Conservation (phyloP, 2,888 invertebrate species). For the Amphipoea oculea region DNA sequence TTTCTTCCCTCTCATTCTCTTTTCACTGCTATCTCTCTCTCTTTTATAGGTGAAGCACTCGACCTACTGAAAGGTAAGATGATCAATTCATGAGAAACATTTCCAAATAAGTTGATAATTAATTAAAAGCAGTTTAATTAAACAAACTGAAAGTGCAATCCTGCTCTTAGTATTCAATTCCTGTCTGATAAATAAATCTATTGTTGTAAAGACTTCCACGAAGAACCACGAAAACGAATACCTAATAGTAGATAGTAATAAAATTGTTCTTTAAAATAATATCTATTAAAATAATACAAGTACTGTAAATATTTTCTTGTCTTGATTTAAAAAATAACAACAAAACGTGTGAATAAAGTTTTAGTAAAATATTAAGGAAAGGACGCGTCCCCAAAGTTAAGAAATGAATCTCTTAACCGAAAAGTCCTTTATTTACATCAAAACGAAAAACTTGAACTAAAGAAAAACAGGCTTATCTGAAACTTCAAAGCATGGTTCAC, state of each 20-base stretch:
- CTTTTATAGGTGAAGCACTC: constrained; percentile 9
- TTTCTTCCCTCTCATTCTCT: constrained; percentile 20
- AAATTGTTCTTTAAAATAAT: not conserved
- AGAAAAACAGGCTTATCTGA: not conserved
- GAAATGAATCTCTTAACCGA: not conserved
- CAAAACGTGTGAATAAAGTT: not conserved
- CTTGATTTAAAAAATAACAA: not conserved
- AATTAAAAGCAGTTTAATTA: not conserved
- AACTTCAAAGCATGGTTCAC: constrained; percentile 1
- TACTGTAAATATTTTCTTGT: not conserved
- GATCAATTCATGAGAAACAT: constrained; percentile 10
- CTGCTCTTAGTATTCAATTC: not conserved
- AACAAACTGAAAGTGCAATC: not conserved
- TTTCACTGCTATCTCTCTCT: constrained; percentile 18
- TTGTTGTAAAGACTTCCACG: not conserved
- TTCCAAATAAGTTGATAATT: not conserved
- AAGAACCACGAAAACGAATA: not conserved
- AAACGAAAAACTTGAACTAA: not conserved
- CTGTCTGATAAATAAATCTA: not conserved
- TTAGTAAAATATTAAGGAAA: not conserved
- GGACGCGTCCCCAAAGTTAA: not conserved
- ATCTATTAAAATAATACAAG: not conserved
- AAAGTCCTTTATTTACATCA: not conserved
- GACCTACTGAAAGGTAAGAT: not conserved
- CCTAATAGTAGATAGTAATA: too few relatives aligned